Conservation (phyloP, 1,140 invertebrate species). For the Drosophila melanica region DNA sequence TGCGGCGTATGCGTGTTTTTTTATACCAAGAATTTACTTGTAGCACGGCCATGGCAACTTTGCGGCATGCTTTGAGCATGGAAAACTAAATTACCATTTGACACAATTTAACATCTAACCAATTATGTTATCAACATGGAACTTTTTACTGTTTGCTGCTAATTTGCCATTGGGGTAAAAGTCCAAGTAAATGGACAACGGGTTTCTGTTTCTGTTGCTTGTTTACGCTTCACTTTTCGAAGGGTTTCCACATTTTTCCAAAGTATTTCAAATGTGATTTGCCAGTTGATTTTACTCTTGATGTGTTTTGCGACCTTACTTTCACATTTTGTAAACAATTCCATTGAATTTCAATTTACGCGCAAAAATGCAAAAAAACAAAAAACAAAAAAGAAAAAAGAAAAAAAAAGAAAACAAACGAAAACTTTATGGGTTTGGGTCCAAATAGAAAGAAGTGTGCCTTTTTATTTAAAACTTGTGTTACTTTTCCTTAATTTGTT, state of each 20-base stretch:
- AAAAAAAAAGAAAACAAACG: neutral
- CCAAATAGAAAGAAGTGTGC: neutral
- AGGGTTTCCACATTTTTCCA: neutral
- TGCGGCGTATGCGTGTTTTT: slow-evolving; percentile 38
- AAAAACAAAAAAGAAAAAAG: neutral
- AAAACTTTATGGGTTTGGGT: slow-evolving; percentile 2
- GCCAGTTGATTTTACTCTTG: slow-evolving; percentile 5
- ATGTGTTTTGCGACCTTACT: slow-evolving; percentile 16
- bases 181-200: neutral
- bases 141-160: neutral
- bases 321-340: slow-evolving; percentile 40
- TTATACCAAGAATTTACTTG: slow-evolving; percentile 5
- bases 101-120: neutral
- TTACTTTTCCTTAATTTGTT: neutral
- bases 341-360: slow-evolving; percentile 50
- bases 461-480: slow-evolving; percentile 39
- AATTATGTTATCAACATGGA: neutral
- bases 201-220: neutral
- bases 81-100: slow-evolving; percentile 8
- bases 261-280: neutral
- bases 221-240: too few species aligned
- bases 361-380: slow-evolving; percentile 25
- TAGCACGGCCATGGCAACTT: slow-evolving; percentile 3
- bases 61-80: neutral
- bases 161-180: neutral